These are phyloP conservation scores for Leucophenga montana DNA, from an alignment of 2,888 invertebrate genomes.

Conservation along the genomic window DNA sequence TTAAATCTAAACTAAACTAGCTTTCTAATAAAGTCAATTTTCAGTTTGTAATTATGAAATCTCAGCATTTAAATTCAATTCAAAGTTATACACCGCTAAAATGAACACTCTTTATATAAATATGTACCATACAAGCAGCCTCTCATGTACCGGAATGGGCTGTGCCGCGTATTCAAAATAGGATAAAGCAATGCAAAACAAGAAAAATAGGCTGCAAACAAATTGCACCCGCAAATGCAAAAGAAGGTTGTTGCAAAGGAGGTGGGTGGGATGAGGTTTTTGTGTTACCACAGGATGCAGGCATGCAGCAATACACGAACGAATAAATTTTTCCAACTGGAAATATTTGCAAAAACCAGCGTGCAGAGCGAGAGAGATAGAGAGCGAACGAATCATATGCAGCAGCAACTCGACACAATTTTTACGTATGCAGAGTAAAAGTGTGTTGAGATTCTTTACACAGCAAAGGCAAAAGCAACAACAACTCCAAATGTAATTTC, in stretches of 20 bases:
- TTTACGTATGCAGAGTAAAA: conserved; percentile 45
- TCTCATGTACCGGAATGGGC: too few species aligned
- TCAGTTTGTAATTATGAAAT: too few species aligned
- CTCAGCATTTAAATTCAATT: too few species aligned
- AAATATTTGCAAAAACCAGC: background rate
- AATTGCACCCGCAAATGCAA: conserved; percentile 9
- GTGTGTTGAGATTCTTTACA: conserved; percentile 55
- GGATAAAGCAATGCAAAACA: background rate
- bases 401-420: conserved; percentile 39
- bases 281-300: background rate
- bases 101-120: too few species aligned
- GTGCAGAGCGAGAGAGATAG: too few species aligned
- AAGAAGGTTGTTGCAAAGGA: too few species aligned
- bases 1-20: too few species aligned
- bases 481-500: background rate
- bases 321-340: conserved; percentile 13
- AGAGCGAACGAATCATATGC: too few species aligned
- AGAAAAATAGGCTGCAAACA: background rate
- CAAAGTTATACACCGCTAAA: too few species aligned
- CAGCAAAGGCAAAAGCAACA: conserved; percentile 32
- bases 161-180: background rate
- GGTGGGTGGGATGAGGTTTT: too few species aligned
- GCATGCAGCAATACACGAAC: background rate
- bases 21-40: too few species aligned
- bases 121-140: background rate